A percentile compares a stretch with the other conserved stretches of the same genome.
These are phyloP conservation scores for Cheilinus undulatus DNA, from an alignment of 2,113 vertebrate genomes.

Conservation along the genomic window DNA sequence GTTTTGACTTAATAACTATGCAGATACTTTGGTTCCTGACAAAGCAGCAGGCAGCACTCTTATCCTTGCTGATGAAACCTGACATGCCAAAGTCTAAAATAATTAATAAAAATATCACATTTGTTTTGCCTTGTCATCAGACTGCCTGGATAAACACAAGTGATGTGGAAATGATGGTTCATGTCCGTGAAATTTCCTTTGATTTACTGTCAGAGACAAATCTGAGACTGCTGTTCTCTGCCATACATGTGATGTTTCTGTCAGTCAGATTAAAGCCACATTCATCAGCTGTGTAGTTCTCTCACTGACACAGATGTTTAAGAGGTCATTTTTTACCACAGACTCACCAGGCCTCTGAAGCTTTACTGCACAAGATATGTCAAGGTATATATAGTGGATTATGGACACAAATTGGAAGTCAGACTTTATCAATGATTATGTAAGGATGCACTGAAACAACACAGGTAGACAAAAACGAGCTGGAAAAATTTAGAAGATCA, in stretches of 20 bases:
- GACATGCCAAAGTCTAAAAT: not conserved
- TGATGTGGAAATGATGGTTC: not conserved
- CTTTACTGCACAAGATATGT: too few relatives aligned
- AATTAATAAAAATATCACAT: not conserved
- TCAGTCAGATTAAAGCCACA: not conserved
- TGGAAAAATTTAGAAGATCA: too few relatives aligned
- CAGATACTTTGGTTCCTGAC: not conserved
- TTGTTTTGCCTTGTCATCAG: not conserved
- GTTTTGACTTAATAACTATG: not conserved
- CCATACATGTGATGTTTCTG: not conserved
- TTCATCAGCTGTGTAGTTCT: not conserved
- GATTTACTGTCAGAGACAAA: not conserved
- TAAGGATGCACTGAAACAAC: too few relatives aligned
- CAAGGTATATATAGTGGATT: too few relatives aligned
- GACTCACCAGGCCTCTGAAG: not conserved
- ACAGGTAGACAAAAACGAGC: too few relatives aligned
- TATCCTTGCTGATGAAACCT: not conserved
- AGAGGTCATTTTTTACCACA: not conserved
- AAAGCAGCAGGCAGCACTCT: not conserved
- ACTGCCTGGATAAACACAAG: not conserved
- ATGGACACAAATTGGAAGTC: too few relatives aligned
- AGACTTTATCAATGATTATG: too few relatives aligned
- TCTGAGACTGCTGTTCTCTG: not conserved
- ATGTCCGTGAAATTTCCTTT: slow-evolving; percentile 1
- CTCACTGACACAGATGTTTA: not conserved